Evolutionary conservation across 2,113 vertebrate species (phyloP), one percentile per base, ranked within the genome.

Genomic region (Trogon melanurus): DNA sequence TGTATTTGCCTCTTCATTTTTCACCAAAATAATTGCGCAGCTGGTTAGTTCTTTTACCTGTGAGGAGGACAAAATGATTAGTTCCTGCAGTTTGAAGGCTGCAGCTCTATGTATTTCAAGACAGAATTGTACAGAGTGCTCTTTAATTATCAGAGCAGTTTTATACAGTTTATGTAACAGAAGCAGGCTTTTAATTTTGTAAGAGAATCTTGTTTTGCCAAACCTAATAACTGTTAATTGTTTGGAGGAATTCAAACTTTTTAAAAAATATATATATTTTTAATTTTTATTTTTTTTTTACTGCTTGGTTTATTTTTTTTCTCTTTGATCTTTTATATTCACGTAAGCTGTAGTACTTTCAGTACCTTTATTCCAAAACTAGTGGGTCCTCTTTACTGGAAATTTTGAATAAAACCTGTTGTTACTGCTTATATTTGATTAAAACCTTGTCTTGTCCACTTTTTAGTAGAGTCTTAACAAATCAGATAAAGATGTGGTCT

Each of bases 311-410:
- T 96, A 96, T 94, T 98, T 98, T 97, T 36, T 96, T 98, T 98
- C 96, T 97, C 96, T 98, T 93, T 98, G 96, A 97, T 98, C 98
- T 98, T 99, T 98, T 98, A 97, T 99, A 98, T 98, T 99, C 98
- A 99, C 97, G 91, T 99, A 97, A 91, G 90, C 96, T 98, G 98
- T 99, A 98, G 95, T 98, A 98, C 97, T 98, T 98, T 60, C 98
- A 99, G 96, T 98, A 98, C 98, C 98, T 99, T 99, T 99, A 99
- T 99, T 99, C 98, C 98, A 98, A 98, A 98, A 98, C 98, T 99
- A 98, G 98, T 97, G 98, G 98, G 98, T 98, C 98, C 98, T 98
- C 98, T 99, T 98, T 99, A 98, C 98, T 99, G 98, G 98, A 99
- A 99, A 97, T 98, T 98, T 98, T 98, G 98, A 98, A 99, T 99